Evolutionary conservation across 2,888 invertebrate species (phyloP), one percentile per base, ranked within the genome.

Genomic region (Thymelicus lineola): DNA sequence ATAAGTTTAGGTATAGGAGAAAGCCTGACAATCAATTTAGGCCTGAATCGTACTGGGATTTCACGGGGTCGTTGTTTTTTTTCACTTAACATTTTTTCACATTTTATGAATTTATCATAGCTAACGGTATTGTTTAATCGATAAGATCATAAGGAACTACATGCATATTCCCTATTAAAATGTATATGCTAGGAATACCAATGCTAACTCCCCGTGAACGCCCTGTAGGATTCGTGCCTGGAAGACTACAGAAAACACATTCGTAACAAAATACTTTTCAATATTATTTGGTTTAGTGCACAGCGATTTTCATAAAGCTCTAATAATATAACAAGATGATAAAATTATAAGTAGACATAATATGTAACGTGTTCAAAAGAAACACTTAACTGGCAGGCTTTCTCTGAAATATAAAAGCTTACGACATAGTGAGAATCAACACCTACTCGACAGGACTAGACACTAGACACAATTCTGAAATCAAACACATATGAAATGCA

Each of bases 401-500:
- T 77, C 88, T 82, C 79, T 35, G 74, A 84, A 83, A 84, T 80
- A 80, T 83, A 84, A 80, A 89, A 86, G 85, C 89, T 90, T 90
- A 89, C 77, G 80, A 85, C 80, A 84, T 87, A 91, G 83, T 91
- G 89, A 91, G 91, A 91, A 90, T 90, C 90, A 83, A 87, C 80
- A 83, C 79, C 88, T 88, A 90, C 87, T 86, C 84, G 83, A 85
- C 87, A 87, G 86, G 92, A 93, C 93, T 93, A 93, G 93, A 91
- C 86, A 87, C 89, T 91, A 91, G 81, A 84, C 87, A 86, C 80
- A 80, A 87, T 85, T 87, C 85, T 86, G 87, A 89, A 88, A 87
- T 89, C 91, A 91, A 86, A 89, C 92, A 93, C 87, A 90, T 92
- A 86, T 85, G 91, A 90, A 93, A 93, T 93, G 93, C 91, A 93